Percentiles rank a stretch among this genome's conserved stretches.
These are phyloP conservation scores for Engystomops pustulosus DNA, from an alignment of 2,113 vertebrate species.

Conservation along the genomic window DNA sequence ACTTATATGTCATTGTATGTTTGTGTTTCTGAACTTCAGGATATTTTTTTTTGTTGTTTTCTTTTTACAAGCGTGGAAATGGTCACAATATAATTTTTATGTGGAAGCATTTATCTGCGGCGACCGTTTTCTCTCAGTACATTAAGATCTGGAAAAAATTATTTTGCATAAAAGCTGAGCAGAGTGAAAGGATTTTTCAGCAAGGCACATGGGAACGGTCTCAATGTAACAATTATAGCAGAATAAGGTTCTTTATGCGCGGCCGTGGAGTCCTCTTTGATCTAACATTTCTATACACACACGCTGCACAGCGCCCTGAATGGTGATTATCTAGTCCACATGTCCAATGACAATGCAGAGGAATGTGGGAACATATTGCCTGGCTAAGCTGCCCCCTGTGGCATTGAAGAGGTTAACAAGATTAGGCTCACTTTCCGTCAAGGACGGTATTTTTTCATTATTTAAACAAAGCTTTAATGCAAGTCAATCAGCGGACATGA, in stretches of 20 bases:
- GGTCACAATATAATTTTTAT: constrained; percentile 40
- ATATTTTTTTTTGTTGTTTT: not conserved
- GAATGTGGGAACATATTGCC: constrained; percentile 31
- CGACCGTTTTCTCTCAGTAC: constrained; percentile 11
- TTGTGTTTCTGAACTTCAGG: constrained; percentile 18
- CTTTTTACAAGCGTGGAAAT: not conserved
- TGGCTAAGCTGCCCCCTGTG: constrained; percentile 30
- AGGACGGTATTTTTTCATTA: constrained; percentile 25
- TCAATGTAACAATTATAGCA: constrained; percentile 42
- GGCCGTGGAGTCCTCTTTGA: constrained; percentile 37
- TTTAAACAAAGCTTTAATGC: constrained; percentile 34
- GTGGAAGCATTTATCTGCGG: constrained; percentile 1
- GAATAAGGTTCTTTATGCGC: constrained; percentile 41
- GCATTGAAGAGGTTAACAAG: constrained; percentile 47
- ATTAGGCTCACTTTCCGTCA: constrained; percentile 44
- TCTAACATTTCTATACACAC: constrained; percentile 49
- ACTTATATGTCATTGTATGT: constrained; percentile 26
- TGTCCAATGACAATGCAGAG: constrained; percentile 45
- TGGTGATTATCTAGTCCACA: constrained; percentile 46
- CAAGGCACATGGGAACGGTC: constrained; percentile 30
- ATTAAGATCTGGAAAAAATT: constrained; percentile 48
- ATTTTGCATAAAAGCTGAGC: constrained; percentile 53
- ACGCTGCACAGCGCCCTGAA: constrained; percentile 24
- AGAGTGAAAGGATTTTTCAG: constrained; percentile 50
- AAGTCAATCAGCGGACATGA: constrained; percentile 17